These are phyloP conservation scores for Parazoanthus atlanticus DNA, from an alignment of 92 coral and sea anemone genomes.

Conservation along the genomic window DNA sequence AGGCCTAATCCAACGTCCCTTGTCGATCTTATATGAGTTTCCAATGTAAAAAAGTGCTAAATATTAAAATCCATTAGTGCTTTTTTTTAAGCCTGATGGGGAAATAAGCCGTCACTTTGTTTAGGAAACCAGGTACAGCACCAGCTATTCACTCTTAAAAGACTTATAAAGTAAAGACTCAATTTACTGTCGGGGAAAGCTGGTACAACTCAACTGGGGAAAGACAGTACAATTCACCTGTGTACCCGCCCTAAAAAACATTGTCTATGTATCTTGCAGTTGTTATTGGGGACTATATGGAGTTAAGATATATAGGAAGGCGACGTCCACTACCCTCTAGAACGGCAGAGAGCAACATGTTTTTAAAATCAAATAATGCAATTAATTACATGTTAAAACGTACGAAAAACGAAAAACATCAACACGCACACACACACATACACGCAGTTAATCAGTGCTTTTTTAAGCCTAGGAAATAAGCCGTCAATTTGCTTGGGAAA, in stretches of 20 bases:
- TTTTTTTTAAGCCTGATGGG: not conserved
- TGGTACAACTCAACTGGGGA: not conserved
- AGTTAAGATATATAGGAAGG: too few species aligned
- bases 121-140: not conserved
- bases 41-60: not conserved
- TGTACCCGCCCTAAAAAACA: too few species aligned
- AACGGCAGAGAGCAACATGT: too few species aligned
- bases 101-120: not conserved
- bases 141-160: not conserved
- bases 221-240: not conserved
- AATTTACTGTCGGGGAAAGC: not conserved
- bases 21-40: not conserved
- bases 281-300: too few species aligned
- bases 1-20: not conserved
- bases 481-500: not conserved
- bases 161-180: not conserved
- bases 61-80: not conserved
- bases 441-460: too few species aligned
- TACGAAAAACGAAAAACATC: too few species aligned
- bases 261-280: too few species aligned
- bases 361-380: too few species aligned
- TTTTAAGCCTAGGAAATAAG: not conserved
- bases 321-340: too few species aligned
- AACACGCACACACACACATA: too few species aligned
- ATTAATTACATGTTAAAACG: too few species aligned